Base-by-base conservation (phyloP, 2,888 invertebrate genomes). In the Poecilus cupreus region DNA sequence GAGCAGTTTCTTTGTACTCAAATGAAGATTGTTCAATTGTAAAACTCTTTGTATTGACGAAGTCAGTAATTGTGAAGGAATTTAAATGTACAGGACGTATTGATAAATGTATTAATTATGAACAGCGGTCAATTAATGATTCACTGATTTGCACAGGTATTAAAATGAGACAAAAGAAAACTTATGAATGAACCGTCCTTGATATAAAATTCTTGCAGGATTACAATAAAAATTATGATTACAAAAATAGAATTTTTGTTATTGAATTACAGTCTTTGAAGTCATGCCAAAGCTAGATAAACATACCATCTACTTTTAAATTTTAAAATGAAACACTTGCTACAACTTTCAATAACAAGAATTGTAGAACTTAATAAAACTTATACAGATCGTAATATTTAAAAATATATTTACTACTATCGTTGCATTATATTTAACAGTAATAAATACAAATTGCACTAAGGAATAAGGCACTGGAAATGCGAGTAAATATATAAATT, bases 101-200 rank as follows among this genome's bases (percentile, higher is more conserved):
- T n/a, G n/a, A n/a, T n/a, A n/a, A n/a, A n/a, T n/a, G n/a, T n/a
- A n/a, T n/a, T n/a, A n/a, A n/a, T n/a, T n/a, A n/a, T n/a, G n/a
- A n/a, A n/a, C n/a, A n/a, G n/a, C n/a, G n/a, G n/a, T n/a, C n/a
- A n/a, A n/a, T n/a, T n/a, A n/a, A n/a, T 32, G 8, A 32, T 32
- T 32, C 32, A 32, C 32, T 32, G 32, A 2, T 32, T 32, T 3
- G 8, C 32, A 20, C 22, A 20, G 22, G 5, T 54, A 22, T 20
- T 54, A 22, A 11, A 54, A 54, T 6, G 3, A 22, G 20, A 20
- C 32, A 32, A 32, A 32, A 20, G 22, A 20, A 20, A 6, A 54
- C 20, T 54, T 54, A 54, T 54, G 54, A 54, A 54, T 54, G 54
- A 54, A 54, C 20, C 20, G 22, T 11, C 54, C 54, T 54, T 54